Percentiles rank a stretch among this genome's conserved stretches.
Evolutionary conservation across 2,797 vertebrate species (phyloP).

Genomic region (Ptychobarbus kaznakovi): DNA sequence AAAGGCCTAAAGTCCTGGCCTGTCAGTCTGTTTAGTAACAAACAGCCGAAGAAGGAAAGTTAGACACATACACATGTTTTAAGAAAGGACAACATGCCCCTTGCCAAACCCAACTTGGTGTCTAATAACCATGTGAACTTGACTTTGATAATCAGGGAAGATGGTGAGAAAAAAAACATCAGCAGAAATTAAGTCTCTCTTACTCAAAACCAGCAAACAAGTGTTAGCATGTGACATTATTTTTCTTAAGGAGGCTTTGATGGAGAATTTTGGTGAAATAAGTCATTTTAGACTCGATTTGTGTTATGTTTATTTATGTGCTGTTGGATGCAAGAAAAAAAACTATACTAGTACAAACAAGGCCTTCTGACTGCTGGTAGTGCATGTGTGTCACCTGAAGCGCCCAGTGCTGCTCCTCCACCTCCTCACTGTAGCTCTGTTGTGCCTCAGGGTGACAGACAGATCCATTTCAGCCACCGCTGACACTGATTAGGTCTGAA

Average conservation of each 20-base stretch:
- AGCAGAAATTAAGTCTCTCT: not conserved
- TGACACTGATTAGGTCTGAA: slow-evolving; percentile 77
- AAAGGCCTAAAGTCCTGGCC: slow-evolving; percentile 72
- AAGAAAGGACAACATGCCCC: not conserved
- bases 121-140: not conserved
- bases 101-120: not conserved
- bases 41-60: slow-evolving; percentile 30
- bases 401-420: slow-evolving; percentile 46
- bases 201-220: not conserved
- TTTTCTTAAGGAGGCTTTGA: not conserved
- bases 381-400: slow-evolving; percentile 54
- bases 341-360: not conserved
- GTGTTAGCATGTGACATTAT: not conserved
- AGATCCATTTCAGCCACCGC: slow-evolving; percentile 65
- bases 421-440: slow-evolving; percentile 59
- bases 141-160: slow-evolving; percentile 27
- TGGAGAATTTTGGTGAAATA: not conserved
- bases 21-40: slow-evolving; percentile 72
- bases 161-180: not conserved
- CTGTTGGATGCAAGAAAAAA: not conserved
- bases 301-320: not conserved
- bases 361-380: not conserved
- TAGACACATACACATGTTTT: slow-evolving; percentile 16
- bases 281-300: not conserved
- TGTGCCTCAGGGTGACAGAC: slow-evolving; percentile 72